Conservation (phyloP, 2,113 vertebrate genomes). For the Pelvicachromis taeniatus region DNA sequence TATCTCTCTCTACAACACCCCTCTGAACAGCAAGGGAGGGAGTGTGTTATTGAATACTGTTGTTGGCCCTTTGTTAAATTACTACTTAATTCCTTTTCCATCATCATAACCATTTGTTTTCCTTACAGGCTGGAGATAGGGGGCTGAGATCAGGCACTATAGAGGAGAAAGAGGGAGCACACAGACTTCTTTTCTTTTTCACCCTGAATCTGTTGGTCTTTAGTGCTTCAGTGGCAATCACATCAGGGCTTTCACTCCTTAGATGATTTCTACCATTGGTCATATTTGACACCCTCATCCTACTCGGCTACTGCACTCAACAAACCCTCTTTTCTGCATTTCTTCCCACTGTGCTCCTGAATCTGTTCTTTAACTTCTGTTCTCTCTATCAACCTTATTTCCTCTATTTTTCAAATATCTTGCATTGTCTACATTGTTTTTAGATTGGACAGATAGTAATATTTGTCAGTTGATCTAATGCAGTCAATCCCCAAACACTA, state of each 20-base stretch:
- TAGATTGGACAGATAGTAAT: not conserved
- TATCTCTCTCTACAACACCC: conserved; percentile 35
- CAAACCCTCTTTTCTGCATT: not conserved
- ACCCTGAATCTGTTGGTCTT: conserved; percentile 3
- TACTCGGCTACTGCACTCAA: not conserved
- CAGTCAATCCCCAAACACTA: not conserved
- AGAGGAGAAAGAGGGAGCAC: not conserved
- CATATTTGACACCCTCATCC: conserved; percentile 47
- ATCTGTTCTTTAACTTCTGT: not conserved
- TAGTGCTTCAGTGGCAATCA: conserved; percentile 13
- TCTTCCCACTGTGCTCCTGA: not conserved
- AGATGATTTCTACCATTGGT: conserved; percentile 54
- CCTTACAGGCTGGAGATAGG: conserved; percentile 38
- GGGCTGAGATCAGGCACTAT: not conserved
- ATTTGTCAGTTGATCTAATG: not conserved
- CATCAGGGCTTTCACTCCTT: conserved; percentile 41
- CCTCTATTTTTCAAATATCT: not conserved
- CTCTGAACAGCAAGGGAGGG: not conserved
- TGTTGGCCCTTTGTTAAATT: conserved; percentile 58
- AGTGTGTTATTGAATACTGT: conserved; percentile 47
- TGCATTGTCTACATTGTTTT: not conserved
- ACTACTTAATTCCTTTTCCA: conserved; percentile 68
- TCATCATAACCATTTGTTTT: conserved; percentile 73
- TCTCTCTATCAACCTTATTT: not conserved
- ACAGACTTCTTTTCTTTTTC: not conserved